These are phyloP conservation scores for Alethe diademata DNA, from an alignment of 2,113 vertebrate species.

Conservation along the genomic window DNA sequence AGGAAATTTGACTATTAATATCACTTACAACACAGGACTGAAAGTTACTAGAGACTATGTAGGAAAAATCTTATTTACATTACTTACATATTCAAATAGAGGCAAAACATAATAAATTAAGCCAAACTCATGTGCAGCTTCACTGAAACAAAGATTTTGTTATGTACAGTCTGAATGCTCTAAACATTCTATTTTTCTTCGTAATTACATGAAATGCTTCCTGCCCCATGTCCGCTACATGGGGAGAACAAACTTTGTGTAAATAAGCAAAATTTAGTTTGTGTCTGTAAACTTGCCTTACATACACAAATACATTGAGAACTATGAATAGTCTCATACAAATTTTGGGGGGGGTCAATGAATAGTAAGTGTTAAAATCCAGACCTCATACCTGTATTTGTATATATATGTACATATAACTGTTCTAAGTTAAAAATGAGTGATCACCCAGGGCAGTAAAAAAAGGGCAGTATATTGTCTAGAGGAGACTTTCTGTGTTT, in stretches of 20 bases:
- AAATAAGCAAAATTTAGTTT: neutral
- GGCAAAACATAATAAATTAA: neutral
- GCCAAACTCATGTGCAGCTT: neutral
- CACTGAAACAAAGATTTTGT: neutral
- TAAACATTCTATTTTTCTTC: neutral
- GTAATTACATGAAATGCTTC: neutral
- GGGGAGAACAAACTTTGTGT: neutral
- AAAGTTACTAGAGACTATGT: neutral
- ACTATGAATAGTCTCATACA: neutral
- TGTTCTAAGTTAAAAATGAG: neutral
- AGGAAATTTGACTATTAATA: neutral
- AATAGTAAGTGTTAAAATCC: neutral
- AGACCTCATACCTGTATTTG: accelerated
- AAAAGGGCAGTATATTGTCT: neutral
- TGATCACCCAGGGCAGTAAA: neutral
- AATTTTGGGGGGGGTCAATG: accelerated
- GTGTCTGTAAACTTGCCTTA: neutral
- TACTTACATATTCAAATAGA: neutral
- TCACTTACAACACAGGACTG: neutral
- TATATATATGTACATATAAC: neutral
- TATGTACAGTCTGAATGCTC: neutral
- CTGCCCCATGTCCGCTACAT: neutral
- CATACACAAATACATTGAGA: neutral
- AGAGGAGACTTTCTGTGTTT: neutral
- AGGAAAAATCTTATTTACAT: neutral